Evolutionary conservation across 2,113 vertebrate genomes (phyloP), one percentile per base, ranked within the genome.

Genomic region (Xiphorhynchus elegans): DNA sequence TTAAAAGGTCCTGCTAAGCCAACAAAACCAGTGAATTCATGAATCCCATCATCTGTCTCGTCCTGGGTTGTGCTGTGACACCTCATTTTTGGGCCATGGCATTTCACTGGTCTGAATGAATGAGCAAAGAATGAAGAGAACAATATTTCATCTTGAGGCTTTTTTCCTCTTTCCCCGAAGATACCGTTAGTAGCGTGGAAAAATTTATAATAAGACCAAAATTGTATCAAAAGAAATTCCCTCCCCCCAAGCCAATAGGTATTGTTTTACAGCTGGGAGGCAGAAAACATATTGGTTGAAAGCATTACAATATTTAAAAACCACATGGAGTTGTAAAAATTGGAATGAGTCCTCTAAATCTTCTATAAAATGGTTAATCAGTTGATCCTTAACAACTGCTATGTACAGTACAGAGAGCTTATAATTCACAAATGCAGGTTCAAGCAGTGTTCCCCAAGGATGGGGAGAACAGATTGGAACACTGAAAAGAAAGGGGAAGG

Each of bases 251-350:
- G 63, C 73, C 94, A 79, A 25, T 89, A 86, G 93, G 91, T 93
- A 81, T 97, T 95, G 95, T 74, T 95, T 97, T 96, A 91, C 94
- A 97, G 92, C 72, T 97, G 95, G 90, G 94, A 91, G 81, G 53
- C 85, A 81, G 93, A 88, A 97, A 97, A 90, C 92, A 92, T 96
- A 75, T 95, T 97, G 96, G 95, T 95, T 95, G 84, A 95, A 97
- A 97, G 35, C 92, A 97, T 96, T 97, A 92, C 87, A 97, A 96
- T 97, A 96, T 94, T 97, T 96, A 93, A 97, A 95, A 97, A 78
- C 87, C 95, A 96, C 96, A 95, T 83, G 96, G 96, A 97, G 95
- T 94, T 97, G 95, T 97, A 98, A 98, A 98, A 97, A 91, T 47
- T 70, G 85, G 95, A 97, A 97, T 97, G 96, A 97, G 84, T 89